Base-by-base conservation (phyloP, 2,113 vertebrate genomes). In the Pangasianodon hypophthalmus region DNA sequence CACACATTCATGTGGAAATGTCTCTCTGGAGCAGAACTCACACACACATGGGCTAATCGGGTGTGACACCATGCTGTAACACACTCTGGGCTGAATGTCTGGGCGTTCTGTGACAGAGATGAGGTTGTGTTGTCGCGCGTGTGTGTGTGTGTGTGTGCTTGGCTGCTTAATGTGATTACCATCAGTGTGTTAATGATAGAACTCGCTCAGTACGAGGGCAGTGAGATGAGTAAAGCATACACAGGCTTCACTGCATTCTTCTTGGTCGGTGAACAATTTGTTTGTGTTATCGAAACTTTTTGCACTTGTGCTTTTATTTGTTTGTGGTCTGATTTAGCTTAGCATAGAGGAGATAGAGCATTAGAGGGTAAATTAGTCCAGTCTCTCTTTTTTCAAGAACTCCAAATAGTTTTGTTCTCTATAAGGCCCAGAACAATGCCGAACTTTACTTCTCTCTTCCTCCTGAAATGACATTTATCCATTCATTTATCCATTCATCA, bases 51-150 rank as follows among this genome's bases (percentile, higher is more conserved):
- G 88, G 73, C 89, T 91, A 92, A 94, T 77, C 44, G 18, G 56
- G 83, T 81, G 37, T 92, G 92, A 91, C 93, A 92, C 56, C 86
- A 84, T 62, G 67, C 89, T 87, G n/a, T 64, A 89, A 44, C 85
- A 71, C 89, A 86, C 88, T 92, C 56, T 54, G 85, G 58, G 84
- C 69, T 87, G 86, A 92, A 24, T 92, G 91, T 87, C 46, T 84
- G 26, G 84, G 77, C 77, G 54, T 81, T 85, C 44, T 60, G 54
- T 29, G 44, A 81, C 85, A 81, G 50, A 82, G 64, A 86, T 64
- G 41, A 87, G 32, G 77, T 24, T 71, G 48, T 88, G 69, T 79
- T 75, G 37, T 75, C 37, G 1, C n/a, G 71, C 24, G 37, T 73
- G 71, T 73, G 71, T 73, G 71, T 75, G 37, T 44, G 69, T 71